Conservation (phyloP, 1,140 invertebrate genomes). For the Cyclina sinensis region DNA sequence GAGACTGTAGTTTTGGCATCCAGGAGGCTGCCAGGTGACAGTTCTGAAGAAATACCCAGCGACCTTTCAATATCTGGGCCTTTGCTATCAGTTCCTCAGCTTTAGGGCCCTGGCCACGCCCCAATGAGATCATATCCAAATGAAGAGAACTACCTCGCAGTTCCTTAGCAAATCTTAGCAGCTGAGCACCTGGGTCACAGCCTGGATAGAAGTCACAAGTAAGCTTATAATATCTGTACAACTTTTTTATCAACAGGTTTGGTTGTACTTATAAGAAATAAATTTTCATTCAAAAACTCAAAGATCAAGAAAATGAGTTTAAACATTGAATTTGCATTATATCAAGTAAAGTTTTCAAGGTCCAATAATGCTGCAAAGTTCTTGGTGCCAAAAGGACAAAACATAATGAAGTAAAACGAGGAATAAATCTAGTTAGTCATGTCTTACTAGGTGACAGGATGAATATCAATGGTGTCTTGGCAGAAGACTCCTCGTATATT, state of each 20-base stretch:
- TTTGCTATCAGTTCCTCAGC: slow-evolving; percentile 86
- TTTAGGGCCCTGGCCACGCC: slow-evolving; percentile 85
- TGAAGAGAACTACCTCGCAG: slow-evolving; percentile 83
- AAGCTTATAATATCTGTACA: no score
- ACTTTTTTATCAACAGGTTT: no score
- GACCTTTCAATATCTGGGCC: slow-evolving; percentile 85
- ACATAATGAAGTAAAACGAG: no score
- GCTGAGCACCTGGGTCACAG: slow-evolving; percentile 84
- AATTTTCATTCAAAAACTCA: no score
- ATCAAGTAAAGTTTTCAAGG: no score
- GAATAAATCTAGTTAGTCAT: no score
- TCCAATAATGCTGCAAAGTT: no score
- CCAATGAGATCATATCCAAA: slow-evolving; percentile 86
- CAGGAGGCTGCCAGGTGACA: slow-evolving; percentile 86
- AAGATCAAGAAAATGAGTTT: no score
- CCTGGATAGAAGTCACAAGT: slow-evolving; percentile 79
- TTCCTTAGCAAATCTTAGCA: slow-evolving; percentile 86
- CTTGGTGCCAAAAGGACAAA: no score
- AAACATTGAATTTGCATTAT: no score
- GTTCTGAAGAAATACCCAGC: slow-evolving; percentile 89
- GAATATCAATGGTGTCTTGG: slow-evolving; percentile 84
- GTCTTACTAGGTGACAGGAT: slow-evolving; percentile 83
- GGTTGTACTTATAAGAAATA: no score
- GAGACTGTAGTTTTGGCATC: slow-evolving; percentile 85
- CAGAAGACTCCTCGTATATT: slow-evolving; percentile 83